Evolutionary conservation across 2,888 invertebrate species (phyloP), one percentile per base, ranked within the genome.

Genomic region (Drosophila pseudotakahashii): DNA sequence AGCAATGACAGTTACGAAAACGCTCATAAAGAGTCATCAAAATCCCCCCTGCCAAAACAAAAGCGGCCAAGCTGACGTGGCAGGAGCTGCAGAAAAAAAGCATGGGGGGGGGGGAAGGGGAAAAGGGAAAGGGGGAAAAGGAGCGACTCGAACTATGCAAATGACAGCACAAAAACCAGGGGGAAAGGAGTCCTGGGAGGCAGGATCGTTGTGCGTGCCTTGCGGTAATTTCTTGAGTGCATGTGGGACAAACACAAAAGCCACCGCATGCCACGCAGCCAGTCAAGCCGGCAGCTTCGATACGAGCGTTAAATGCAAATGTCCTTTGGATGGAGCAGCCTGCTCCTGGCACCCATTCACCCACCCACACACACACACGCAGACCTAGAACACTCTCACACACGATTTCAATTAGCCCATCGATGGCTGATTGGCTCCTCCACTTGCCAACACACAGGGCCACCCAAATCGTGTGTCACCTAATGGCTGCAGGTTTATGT

Each of bases 361-460:
- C 19, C 19, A 53, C 44, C 41, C 26, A 19, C 19, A 19, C 13
- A 19, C 42, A 42, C 26, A 30, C 45, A 14, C 45, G 34, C 41
- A 57, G 45, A 53, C 48, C 67, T 55, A 48, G 66, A 69, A 66
- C 55, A 42, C 48, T 52, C 53, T 53, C 54, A 50, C 61, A 66
- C 53, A 72, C 76, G 70, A 67, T 76, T 84, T 84, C 85, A 89
- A 89, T 84, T 84, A 84, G 77, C 72, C 77, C 52, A 66, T 59
- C 67, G 74, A 39, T 72, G 69, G 68, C 67, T 67, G 81, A 80
- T 76, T 86, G 78, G 60, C 68, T 73, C 37, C 77, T 62, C 73
- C 50, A 66, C 52, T 50, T 32, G 9, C 37, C 7, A 13, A 14
- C 45, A 26, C n/a, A 45, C 34, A 41, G 14, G 16, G 14, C 19